Base-by-base conservation (phyloP, 2,888 invertebrate genomes). In the Chrysomela aeneicollis region DNA sequence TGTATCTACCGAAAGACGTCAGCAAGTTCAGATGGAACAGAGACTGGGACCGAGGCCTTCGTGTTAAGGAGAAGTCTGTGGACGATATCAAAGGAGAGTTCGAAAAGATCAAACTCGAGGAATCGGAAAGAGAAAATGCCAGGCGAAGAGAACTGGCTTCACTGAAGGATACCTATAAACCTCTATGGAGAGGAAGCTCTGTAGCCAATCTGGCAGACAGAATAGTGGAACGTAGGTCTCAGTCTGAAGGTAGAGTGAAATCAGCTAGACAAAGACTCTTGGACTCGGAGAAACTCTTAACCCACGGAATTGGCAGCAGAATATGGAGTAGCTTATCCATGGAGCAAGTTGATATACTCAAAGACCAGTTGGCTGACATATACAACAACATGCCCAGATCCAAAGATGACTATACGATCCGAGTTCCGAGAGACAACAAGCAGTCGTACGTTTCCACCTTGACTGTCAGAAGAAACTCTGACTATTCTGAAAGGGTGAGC, bases 21-120 rank as follows among this genome's bases (percentile, higher is more conserved):
- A 90, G 90, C 61, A 89, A 89, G 53, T 86, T 89, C 51, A 88
- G 90, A 68, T 96, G 96, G 96, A 89, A 87, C 68, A 88, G 88
- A 32, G 89, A 90, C 61, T 85, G 85, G 22, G 95, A 95, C 77
- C 86, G 90, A 69, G 92, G 94, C 0, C 83, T 97, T 37, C 86
- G 91, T 74, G 88, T 90, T 42, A 94, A 93, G 79, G 93, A 95
- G 79, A 92, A 92, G 78, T 95, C 95, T 0, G 93, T 96, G 0
- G 93, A 93, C 80, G 92, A 96, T 81, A 86, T 96, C 9, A 89
- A 90, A 74, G 90, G 91, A 68, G 89, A 90, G 75, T 93, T 93
- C 74, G 88, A 89, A 76, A 89, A 87, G 76, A 83, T 90, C 63
- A 84, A 87, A 54, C 83, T 85, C 12, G 85, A 86, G 71, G 72